A percentile compares a stretch with the other conserved stretches of the same genome.
phyloP scores from a whole-genome alignment of 1,140 invertebrate genomes.

The Sycophaga agraensis region DNA sequence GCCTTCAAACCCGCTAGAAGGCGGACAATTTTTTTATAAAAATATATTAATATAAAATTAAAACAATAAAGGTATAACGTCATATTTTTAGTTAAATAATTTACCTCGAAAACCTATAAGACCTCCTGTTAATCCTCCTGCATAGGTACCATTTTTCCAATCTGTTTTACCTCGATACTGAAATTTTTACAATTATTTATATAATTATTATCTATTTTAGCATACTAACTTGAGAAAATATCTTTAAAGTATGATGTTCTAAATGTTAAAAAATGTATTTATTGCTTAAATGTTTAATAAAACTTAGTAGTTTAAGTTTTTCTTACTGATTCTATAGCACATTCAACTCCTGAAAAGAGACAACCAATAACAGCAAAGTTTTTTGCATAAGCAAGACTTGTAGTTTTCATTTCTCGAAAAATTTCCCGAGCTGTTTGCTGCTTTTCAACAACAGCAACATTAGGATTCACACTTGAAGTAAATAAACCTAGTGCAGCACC shows the following conservation, averaged over 20 bases:
- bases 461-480: conserved; percentile 92
- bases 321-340: conserved; percentile 84
- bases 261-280: too few relatives aligned
- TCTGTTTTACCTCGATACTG: conserved; percentile 90
- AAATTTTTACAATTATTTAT: too few relatives aligned
- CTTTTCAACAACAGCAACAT: conserved; percentile 75
- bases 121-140: conserved; percentile 91
- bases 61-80: conserved; percentile 20
- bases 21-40: conserved; percentile 18
- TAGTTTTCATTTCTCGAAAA: conserved; percentile 87
- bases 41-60: conserved; percentile 16
- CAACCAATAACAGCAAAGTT: conserved; percentile 95
- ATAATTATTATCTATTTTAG: too few relatives aligned
- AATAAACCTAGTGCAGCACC: conserved; percentile 94
- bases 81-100: conserved; percentile 13
- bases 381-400: conserved; percentile 91
- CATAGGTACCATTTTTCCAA: conserved; percentile 94
- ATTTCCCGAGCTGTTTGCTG: conserved; percentile 82
- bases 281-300: background rate
- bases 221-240: too few relatives aligned
- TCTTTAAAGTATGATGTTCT: too few relatives aligned
- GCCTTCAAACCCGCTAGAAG: conserved; percentile 89
- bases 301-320: conserved; percentile 10
- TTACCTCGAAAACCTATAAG: conserved; percentile 91
- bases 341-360: conserved; percentile 91